Evolutionary conservation across 2,888 invertebrate genomes (phyloP), one percentile per base, ranked within the genome.

Genomic region (Morinoia aosen): DNA sequence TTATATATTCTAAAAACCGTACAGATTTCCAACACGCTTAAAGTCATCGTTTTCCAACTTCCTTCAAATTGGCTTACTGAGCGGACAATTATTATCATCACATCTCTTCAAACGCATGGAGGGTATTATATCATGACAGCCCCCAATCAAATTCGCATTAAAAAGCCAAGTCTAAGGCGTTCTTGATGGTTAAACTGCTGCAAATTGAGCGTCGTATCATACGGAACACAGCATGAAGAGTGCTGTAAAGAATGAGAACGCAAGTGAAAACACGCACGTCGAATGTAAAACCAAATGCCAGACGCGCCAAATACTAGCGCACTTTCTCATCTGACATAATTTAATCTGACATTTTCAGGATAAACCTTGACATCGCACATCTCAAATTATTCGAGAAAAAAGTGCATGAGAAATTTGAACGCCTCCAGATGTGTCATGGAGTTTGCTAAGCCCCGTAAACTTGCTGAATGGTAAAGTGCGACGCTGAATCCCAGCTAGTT

Each of bases 211-310:
- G 16, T 56, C 57, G 56, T 57, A 93, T 57, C 93, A 93, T 93
- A 93, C n/a, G n/a, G 93, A 25, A 57, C 57, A n/a, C 48, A 39
- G 56, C 57, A 57, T 56, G 25, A 57, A 33, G 93, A 93, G 93
- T 93, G 93, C n/a, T 16, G 76, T 93, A 93, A 93, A 91, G 48
- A 48, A 93, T 57, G 93, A 57, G 48, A n/a, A 56, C n/a, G n/a
- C 57, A 93, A 39, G 93, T 93, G 93, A 93, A 57, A 57, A 93
- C n/a, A n/a, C n/a, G 57, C 57, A 57, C 57, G 33, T 33, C 10
- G 11, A 93, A 57, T 93, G 57, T n/a, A 93, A 93, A 93, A 93
- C 93, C 93, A 93, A 93, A 93, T 93, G 93, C 93, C 93, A 93
- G 57, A 57, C 48, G 93, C 58, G 57, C 57, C 93, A 93, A 19